A percentile compares a stretch with the other conserved stretches of the same genome.
phyloP scores from a whole-genome alignment of 2,797 vertebrate species.

The Ctenopoma multispine region DNA sequence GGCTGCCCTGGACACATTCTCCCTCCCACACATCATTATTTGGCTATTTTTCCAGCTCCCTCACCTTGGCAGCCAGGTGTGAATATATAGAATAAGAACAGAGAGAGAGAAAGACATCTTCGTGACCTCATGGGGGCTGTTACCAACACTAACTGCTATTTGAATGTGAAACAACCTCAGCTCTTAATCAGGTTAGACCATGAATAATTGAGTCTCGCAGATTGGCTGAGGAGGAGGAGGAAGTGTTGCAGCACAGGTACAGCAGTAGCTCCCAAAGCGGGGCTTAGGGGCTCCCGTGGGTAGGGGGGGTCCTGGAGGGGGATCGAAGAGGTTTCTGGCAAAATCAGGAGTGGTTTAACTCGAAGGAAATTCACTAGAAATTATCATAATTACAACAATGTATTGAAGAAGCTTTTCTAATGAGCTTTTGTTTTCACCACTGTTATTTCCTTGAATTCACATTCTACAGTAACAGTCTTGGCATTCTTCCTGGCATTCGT shows the following conservation, averaged over 20 bases:
- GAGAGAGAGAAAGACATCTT: not conserved
- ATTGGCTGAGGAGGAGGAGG: slow-evolving; percentile 11
- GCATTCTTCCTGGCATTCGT: too few species aligned
- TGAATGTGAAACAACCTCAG: slow-evolving; percentile 56
- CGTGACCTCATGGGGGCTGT: slow-evolving; percentile 48
- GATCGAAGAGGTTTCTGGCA: slow-evolving; percentile 16
- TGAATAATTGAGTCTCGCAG: slow-evolving; percentile 54
- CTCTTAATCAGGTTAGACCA: slow-evolving; percentile 50
- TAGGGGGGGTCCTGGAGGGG: slow-evolving; percentile 29
- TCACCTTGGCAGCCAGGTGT: slow-evolving; percentile 68
- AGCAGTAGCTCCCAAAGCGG: slow-evolving; percentile 22
- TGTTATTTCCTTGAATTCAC: too few species aligned
- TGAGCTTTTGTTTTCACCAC: not conserved
- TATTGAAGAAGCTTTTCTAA: not conserved
- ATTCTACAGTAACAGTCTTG: too few species aligned
- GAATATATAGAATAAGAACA: slow-evolving; percentile 43
- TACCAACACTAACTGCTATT: slow-evolving; percentile 62
- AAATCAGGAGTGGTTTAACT: slow-evolving; percentile 17
- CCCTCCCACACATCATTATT: slow-evolving; percentile 71
- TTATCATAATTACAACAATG: slow-evolving; percentile 5
- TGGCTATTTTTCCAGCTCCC: slow-evolving; percentile 41
- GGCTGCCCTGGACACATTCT: slow-evolving; percentile 56
- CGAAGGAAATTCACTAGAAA: slow-evolving; percentile 12
- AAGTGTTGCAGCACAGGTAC: slow-evolving; percentile 31
- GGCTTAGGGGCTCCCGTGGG: slow-evolving; percentile 8